Base-by-base conservation (phyloP, 2,797 vertebrate genomes). In the Sphenodon punctatus region DNA sequence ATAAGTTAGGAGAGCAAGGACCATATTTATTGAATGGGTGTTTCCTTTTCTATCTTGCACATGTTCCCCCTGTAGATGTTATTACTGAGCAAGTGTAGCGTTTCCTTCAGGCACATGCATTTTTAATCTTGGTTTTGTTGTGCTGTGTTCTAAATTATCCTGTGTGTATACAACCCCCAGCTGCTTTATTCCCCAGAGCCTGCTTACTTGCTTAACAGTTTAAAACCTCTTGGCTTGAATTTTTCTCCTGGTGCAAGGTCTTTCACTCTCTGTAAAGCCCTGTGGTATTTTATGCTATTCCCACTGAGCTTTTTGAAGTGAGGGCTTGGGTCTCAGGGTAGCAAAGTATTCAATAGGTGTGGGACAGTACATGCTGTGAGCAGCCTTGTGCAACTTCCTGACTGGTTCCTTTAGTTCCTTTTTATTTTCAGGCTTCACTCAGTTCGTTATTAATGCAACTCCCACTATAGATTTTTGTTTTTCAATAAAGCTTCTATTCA, bases 371-470 rank as follows among this genome's bases (percentile, higher is more conserved):
- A n/a, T n/a, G n/a, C n/a, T n/a, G n/a, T n/a, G n/a, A n/a, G n/a
- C n/a, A n/a, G n/a, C n/a, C n/a, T n/a, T n/a, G n/a, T n/a, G n/a
- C n/a, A n/a, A n/a, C 27, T 48, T 65, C 74, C 69, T 84, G 46
- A 10, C 71, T 84, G 71, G 67, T 22, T 82, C 55, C 75, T 32
- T 63, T 39, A 77, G 53, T 42, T 70, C 39, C 46, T 63, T 80
- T 87, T 78, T 70, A 80, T 80, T 71, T 87, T 38, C 72, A 46
- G 68, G 84, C 88, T 86, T 91, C 88, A 84, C 84, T 85, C 63
- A 67, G 84, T 89, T 87, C 85, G 12, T 32, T 12, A 85, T 88
- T 84, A 89, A 84, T 89, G 86, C 66, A 80, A 66, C 89, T 88
- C n/a, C n/a, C n/a, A n/a, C n/a, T n/a, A n/a, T n/a, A n/a, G n/a